A percentile compares a stretch with the other conserved stretches of the same genome.
These are phyloP conservation scores for Drosophila sp. DNA, from an alignment of 1,140 invertebrate genomes.

Conservation along the genomic window DNA sequence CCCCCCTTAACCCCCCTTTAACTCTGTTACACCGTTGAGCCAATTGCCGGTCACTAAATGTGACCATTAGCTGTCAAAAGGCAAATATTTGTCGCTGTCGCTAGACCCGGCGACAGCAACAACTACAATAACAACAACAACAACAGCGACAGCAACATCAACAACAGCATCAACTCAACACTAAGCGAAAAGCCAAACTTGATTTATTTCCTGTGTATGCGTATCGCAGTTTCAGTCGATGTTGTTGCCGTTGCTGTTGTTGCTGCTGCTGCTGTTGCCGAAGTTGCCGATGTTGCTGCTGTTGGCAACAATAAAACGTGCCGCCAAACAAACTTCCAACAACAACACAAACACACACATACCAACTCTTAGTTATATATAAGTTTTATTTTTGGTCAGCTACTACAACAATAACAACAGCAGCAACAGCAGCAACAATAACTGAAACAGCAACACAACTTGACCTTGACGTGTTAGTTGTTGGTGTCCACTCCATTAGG, in stretches of 20 bases:
- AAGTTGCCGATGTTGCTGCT: conserved; percentile 18
- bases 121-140: conserved; percentile 18
- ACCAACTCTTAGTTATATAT: conserved; percentile 16
- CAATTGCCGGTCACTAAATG: conserved; percentile 62
- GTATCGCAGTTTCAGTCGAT: conserved; percentile 24
- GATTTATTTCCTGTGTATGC: conserved; percentile 76
- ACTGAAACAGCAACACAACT: conserved; percentile 42
- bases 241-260: conserved; percentile 13
- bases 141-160: conserved; percentile 34
- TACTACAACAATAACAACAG: conserved; percentile 37
- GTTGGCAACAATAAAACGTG: conserved; percentile 69
- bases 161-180: conserved; percentile 21
- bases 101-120: conserved; percentile 39
- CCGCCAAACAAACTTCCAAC: conserved; percentile 60
- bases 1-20: background rate
- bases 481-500: conserved; percentile 35
- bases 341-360: conserved; percentile 22
- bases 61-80: conserved; percentile 80
- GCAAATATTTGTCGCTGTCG: conserved; percentile 77
- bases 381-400: conserved; percentile 30
- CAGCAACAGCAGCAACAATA: conserved; percentile 33
- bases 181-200: conserved; percentile 73
- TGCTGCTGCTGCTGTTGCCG: conserved; percentile 33
- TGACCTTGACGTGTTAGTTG: conserved; percentile 61
- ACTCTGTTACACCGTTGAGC: conserved; percentile 9